Conservation (phyloP, 1,140 invertebrate species). For the Platyscapa corneri region DNA sequence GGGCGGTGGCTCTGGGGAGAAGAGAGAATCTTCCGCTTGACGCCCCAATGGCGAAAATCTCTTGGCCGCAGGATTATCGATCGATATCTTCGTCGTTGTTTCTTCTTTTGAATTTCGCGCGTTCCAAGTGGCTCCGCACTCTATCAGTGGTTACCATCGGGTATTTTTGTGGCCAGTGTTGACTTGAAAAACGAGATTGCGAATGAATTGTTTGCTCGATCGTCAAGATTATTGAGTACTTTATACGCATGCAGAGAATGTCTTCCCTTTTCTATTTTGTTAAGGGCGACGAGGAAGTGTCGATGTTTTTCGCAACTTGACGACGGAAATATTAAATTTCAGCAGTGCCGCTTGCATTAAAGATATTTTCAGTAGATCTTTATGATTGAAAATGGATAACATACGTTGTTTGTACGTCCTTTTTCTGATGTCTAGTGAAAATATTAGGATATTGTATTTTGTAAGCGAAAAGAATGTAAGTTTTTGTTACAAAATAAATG, state of each 20-base stretch:
- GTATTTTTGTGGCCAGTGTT: background rate
- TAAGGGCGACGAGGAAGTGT: background rate
- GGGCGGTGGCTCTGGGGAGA: background rate
- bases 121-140: background rate
- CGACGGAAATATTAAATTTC: constrained; percentile 1
- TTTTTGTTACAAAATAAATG: background rate
- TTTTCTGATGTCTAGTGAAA: background rate
- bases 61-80: constrained; percentile 7
- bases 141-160: background rate
- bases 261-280: background rate
- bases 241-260: background rate
- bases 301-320: background rate
- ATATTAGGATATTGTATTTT: background rate
- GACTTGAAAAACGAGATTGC: constrained; percentile 41
- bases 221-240: constrained; percentile 2
- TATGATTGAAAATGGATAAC: background rate
- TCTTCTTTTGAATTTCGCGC: constrained; percentile 29
- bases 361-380: background rate
- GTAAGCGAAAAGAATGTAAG: background rate
- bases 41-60: constrained; percentile 18
- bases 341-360: background rate
- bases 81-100: background rate
- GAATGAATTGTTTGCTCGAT: constrained; percentile 28
- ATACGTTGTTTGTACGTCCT: background rate
- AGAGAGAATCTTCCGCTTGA: background rate